These are phyloP conservation scores for Saturnia japonica DNA, from an alignment of 2,888 invertebrate species.

Conservation along the genomic window DNA sequence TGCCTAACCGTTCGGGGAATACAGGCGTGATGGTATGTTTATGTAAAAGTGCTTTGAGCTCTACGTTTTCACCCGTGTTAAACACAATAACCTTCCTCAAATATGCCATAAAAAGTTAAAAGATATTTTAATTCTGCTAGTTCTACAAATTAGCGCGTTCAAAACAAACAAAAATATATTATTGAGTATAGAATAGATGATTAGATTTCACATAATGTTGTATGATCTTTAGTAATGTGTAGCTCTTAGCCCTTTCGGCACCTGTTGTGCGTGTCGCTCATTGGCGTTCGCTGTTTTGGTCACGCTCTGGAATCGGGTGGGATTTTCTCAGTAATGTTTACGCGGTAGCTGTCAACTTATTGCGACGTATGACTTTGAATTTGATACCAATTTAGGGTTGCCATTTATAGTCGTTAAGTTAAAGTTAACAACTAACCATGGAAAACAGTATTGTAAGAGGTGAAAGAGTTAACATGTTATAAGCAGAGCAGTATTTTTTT, in stretches of 20 bases:
- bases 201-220: neutral
- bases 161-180: no score
- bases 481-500: no score
- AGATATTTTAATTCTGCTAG: no score
- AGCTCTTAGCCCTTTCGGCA: slow-evolving; percentile 26
- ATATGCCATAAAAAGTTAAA: no score
- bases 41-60: no score
- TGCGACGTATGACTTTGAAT: slow-evolving; percentile 32
- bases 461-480: no score
- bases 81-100: no score
- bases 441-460: neutral
- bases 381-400: slow-evolving; percentile 7
- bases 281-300: slow-evolving; percentile 25
- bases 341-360: slow-evolving; percentile 28
- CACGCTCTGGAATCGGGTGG: slow-evolving; percentile 49
- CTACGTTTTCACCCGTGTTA: no score
- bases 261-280: slow-evolving; percentile 36
- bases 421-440: neutral
- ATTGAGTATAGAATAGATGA: no score
- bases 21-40: no score
- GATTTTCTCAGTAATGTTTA: slow-evolving; percentile 57
- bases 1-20: no score
- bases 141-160: no score
- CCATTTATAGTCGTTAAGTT: neutral
- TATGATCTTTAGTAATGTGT: neutral